phyloP scores from a whole-genome alignment of 2,888 invertebrate species.

The Limnephilus lunatus region DNA sequence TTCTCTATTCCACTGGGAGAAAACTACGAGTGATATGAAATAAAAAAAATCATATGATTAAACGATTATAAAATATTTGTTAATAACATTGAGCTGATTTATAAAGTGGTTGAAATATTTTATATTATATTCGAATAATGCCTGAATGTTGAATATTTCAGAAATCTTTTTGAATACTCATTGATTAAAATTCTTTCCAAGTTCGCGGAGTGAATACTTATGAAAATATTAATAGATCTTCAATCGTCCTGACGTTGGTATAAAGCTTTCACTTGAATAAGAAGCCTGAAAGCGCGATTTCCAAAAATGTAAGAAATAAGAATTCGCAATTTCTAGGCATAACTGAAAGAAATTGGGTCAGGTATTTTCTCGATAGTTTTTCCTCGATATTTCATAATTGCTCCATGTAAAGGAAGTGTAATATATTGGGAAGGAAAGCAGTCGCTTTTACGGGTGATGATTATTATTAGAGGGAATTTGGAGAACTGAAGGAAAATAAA shows the following conservation, averaged over 20 bases:
- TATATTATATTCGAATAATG: not conserved
- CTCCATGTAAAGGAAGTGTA: no score
- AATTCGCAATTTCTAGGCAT: not conserved
- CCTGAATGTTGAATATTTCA: not conserved
- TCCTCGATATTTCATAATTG: no score
- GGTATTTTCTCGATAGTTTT: no score
- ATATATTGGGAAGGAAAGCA: no score
- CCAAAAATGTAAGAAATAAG: no score
- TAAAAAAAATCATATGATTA: no score
- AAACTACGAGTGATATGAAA: no score
- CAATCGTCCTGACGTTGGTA: not conserved
- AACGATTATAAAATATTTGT: not conserved
- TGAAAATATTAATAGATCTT: not conserved
- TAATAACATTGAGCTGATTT: not conserved
- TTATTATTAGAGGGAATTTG: no score
- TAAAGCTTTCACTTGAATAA: not conserved
- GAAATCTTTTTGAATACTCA: not conserved
- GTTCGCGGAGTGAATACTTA: not conserved
- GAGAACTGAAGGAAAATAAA: no score
- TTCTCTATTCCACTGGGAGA: no score
- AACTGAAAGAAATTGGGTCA: not conserved
- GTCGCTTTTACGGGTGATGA: no score
- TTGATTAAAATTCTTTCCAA: not conserved
- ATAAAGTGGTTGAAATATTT: not conserved
- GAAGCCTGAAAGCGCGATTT: no score